phyloP scores from a whole-genome alignment of 2,888 invertebrate genomes.

The Coremacera marginata region DNA sequence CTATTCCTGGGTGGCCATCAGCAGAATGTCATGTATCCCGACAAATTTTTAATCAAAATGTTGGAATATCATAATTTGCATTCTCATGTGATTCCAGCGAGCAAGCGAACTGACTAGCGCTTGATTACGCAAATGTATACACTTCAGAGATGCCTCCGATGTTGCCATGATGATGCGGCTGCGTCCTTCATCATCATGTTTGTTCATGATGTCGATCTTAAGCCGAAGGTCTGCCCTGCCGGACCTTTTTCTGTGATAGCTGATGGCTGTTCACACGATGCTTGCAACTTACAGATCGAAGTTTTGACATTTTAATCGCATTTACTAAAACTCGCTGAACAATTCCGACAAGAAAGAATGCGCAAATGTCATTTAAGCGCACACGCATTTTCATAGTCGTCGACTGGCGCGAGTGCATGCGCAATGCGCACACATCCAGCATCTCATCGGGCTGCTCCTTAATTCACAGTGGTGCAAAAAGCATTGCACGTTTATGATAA shows the following conservation, averaged over 20 bases:
- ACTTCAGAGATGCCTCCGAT: slow-evolving; percentile 8
- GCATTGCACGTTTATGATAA: background rate
- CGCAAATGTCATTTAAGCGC: slow-evolving; percentile 63
- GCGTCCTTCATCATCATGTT: background rate
- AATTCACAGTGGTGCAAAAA: slow-evolving; percentile 16
- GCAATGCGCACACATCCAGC: background rate
- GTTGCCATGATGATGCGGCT: slow-evolving; percentile 30
- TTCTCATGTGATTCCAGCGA: slow-evolving; percentile 15
- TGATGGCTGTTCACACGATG: slow-evolving; percentile 38
- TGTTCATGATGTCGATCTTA: slow-evolving; percentile 19
- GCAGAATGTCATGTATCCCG: slow-evolving; percentile 63
- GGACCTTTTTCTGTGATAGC: slow-evolving; percentile 53
- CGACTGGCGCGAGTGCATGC: slow-evolving; percentile 8
- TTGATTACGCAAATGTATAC: slow-evolving; percentile 23
- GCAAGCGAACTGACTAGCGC: background rate
- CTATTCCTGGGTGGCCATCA: slow-evolving; percentile 61
- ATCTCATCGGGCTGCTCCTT: background rate
- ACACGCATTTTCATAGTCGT: slow-evolving; percentile 57
- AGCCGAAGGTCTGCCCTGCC: slow-evolving; percentile 46
- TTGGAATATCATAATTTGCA: slow-evolving; percentile 64
- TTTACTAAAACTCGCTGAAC: slow-evolving; percentile 67
- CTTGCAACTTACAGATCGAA: slow-evolving; percentile 53
- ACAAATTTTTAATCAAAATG: slow-evolving; percentile 66
- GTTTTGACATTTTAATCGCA: slow-evolving; percentile 68
- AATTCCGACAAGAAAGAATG: slow-evolving; percentile 57